phyloP scores from a whole-genome alignment of 2,113 vertebrate species.

The Himantopus leucocephalus region DNA sequence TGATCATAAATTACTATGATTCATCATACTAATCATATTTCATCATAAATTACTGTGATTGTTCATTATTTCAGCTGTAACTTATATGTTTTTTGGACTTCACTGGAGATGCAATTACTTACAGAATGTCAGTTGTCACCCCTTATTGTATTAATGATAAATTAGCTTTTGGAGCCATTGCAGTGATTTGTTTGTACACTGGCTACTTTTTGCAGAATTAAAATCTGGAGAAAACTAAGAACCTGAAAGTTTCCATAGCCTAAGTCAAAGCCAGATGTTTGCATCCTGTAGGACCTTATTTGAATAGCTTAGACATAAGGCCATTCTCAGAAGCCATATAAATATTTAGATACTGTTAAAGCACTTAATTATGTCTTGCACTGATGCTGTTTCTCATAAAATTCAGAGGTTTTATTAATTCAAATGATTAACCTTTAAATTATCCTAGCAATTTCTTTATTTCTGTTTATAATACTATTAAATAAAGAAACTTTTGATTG shows the following conservation, averaged over 20 bases:
- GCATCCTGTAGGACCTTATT: background rate
- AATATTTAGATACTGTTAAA: background rate
- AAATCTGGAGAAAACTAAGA: background rate
- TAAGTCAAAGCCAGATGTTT: background rate
- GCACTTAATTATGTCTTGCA: background rate
- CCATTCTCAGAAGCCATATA: background rate
- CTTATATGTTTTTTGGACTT: background rate
- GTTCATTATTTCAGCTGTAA: slow-evolving; percentile 20
- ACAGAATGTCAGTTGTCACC: background rate
- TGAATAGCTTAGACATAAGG: background rate
- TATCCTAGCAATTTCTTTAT: background rate
- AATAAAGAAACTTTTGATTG: background rate
- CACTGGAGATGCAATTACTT: background rate
- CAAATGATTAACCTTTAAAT: background rate
- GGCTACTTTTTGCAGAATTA: background rate
- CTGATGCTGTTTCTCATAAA: background rate
- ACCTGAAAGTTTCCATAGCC: background rate
- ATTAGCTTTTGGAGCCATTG: background rate
- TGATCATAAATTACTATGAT: background rate
- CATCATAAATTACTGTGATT: slow-evolving; percentile 30
- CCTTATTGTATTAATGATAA: background rate
- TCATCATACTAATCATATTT: background rate
- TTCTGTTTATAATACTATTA: background rate
- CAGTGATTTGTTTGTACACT: background rate
- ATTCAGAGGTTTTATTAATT: background rate